A percentile compares a stretch with the other conserved stretches of the same genome.
Conservation (phyloP, 2,888 invertebrate genomes). For the Eledona agricola region DNA sequence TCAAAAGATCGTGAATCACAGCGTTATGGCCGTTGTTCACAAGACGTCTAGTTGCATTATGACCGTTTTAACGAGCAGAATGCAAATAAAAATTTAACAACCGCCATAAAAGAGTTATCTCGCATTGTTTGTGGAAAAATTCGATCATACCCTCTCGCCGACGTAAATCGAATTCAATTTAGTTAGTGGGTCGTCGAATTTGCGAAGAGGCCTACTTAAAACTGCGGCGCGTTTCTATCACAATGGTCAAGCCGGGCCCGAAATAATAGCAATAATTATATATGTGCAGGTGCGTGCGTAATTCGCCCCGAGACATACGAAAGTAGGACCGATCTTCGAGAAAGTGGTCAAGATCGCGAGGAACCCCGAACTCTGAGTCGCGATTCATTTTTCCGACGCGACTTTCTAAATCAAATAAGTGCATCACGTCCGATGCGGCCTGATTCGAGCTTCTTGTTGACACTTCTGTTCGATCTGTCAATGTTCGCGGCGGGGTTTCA, state of each 20-base stretch:
- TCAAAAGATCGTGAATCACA: too few species aligned
- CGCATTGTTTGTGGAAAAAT: constrained; percentile 1
- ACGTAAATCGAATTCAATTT: too few species aligned
- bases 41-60: too few species aligned
- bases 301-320: constrained; percentile 8
- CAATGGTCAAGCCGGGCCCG: constrained; percentile 29
- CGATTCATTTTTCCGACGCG: not conserved
- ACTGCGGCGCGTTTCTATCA: constrained; percentile 13
- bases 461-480: constrained; percentile 9
- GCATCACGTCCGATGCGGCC: constrained; percentile 13
- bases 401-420: constrained; percentile 24
- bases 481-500: constrained; percentile 3
- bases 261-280: constrained; percentile 27
- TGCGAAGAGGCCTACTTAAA: constrained; percentile 27
- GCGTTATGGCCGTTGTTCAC: too few species aligned
- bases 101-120: constrained; percentile 2
- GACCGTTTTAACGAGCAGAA: not conserved
- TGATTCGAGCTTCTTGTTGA: not conserved
- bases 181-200: constrained; percentile 19
- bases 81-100: constrained; percentile 4
- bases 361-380: constrained; percentile 6
- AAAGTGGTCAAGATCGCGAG: constrained; percentile 13
- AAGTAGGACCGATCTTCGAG: constrained; percentile 28
- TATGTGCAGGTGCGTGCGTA: constrained; percentile 27
- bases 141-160: not conserved